Evolutionary conservation across 2,113 vertebrate genomes (phyloP).

Genomic region (Pangasianodon gigas): DNA sequence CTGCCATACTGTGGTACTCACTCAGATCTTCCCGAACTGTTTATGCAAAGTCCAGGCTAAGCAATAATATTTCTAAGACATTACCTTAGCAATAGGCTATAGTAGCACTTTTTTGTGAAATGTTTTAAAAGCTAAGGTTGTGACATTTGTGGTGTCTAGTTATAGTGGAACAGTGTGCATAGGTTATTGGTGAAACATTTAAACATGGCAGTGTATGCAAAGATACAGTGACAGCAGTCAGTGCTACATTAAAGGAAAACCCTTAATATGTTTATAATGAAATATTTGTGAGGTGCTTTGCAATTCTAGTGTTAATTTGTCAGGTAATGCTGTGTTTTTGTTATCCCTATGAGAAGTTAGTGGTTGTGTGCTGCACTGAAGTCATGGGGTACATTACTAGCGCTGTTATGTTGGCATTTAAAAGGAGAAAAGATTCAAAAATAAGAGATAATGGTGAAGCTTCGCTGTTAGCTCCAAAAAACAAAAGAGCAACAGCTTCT

Average conservation of each 20-base stretch:
- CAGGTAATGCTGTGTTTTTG: not conserved
- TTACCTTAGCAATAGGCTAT: not conserved
- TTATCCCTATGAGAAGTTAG: not conserved
- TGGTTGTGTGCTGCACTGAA: not conserved
- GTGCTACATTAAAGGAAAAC: slow-evolving; percentile 15
- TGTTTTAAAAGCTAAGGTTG: not conserved
- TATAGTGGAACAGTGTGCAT: not conserved
- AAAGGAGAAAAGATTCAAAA: not conserved
- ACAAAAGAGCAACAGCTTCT: not conserved
- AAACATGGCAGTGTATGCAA: not conserved
- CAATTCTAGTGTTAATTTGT: not conserved
- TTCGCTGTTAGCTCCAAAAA: not conserved
- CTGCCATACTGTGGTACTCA: slow-evolving; percentile 10
- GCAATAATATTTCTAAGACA: slow-evolving; percentile 24
- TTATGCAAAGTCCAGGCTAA: slow-evolving; percentile 12
- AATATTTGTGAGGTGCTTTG: not conserved
- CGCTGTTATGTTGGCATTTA: not conserved
- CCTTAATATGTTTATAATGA: not conserved
- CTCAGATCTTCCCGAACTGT: slow-evolving; percentile 4
- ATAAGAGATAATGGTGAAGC: not conserved
- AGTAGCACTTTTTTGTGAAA: not conserved
- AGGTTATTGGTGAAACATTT: not conserved
- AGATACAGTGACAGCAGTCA: not conserved
- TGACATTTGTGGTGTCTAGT: not conserved
- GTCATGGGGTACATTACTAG: not conserved